Base-by-base conservation (phyloP, 1,140 invertebrate species). In the Araneus ventricosus region DNA sequence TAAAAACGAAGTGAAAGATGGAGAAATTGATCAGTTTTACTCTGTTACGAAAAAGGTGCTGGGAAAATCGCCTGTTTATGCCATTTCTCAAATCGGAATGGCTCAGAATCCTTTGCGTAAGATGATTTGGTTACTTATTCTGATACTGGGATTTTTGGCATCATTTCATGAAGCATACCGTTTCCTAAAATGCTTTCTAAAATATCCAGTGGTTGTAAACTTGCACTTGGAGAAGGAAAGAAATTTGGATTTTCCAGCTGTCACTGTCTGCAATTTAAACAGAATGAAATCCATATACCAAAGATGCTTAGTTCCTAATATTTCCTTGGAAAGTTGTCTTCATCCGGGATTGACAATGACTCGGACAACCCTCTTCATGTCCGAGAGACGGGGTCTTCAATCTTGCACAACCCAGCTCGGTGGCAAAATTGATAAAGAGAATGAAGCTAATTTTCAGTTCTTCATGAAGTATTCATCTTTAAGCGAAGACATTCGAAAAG, bases 261-360 rank as follows among this genome's bases (percentile, higher is more conserved):
- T 93, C 30, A 93, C 91, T n/a, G 85, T 93, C 39, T 93, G 91
- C 52, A 93, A 80, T 41, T 20, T 87, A 27, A 93, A 93, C 41
- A 59, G 85, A 80, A 41, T 93, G 14, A 87, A 61, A 39, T 17
- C 4, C 20, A n/a, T 39, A 4, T 80, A 59, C 37, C 6, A 30
- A 14, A 20, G 27, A 6, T 93, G 91, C 22, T 20, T 87, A 24
- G 2, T 61, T 7, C 24, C 34, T 20, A 59, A 24, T 1, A 24
- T 45, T 39, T 14, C 37, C 4, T 37, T 59, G 1, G 52, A 39
- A n/a, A 37, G 17, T 4, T 61, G 57, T 37, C 2, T 34, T 5
- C 4, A 5, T 6, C 70, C 14, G 2, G 63, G 27, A 27, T 0
- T 75, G 10, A 20, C 8, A 20, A 17, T 22, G 34, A 2, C 22